phyloP scores from a whole-genome alignment of 2,888 invertebrate genomes.

The Neuroscelio doddi region DNA sequence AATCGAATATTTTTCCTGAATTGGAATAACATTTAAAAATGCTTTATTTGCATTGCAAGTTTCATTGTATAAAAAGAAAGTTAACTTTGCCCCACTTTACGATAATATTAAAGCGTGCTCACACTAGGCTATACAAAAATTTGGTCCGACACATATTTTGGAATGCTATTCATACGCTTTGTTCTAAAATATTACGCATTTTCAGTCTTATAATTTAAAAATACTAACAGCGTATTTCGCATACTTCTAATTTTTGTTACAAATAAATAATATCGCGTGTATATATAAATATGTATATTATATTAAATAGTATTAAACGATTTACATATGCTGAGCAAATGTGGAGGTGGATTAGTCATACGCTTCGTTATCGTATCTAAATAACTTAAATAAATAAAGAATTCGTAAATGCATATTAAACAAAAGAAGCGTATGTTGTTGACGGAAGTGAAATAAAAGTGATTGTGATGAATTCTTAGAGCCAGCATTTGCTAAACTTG shows the following conservation, averaged over 20 bases:
- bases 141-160: conserved; percentile 32
- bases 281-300: conserved; percentile 8
- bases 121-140: conserved; percentile 26
- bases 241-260: conserved; percentile 18
- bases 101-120: no score
- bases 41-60: no score
- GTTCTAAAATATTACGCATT: conserved; percentile 32
- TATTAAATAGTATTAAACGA: conserved; percentile 12
- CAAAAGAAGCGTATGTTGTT: no score
- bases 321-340: conserved; percentile 21
- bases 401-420: no score
- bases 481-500: no score
- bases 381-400: not conserved
- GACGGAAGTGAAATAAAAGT: no score
- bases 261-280: conserved; percentile 18
- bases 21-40: no score
- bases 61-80: no score
- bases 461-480: no score
- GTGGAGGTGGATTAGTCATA: conserved; percentile 15
- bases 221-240: conserved; percentile 35
- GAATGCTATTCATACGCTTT: conserved; percentile 39
- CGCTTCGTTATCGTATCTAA: not conserved
- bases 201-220: conserved; percentile 55
- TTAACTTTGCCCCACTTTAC: no score
- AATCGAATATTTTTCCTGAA: no score